These are phyloP conservation scores for Caenorhabditis briggsae DNA, from an alignment of 1,140 invertebrate genomes.

Conservation along the genomic window DNA sequence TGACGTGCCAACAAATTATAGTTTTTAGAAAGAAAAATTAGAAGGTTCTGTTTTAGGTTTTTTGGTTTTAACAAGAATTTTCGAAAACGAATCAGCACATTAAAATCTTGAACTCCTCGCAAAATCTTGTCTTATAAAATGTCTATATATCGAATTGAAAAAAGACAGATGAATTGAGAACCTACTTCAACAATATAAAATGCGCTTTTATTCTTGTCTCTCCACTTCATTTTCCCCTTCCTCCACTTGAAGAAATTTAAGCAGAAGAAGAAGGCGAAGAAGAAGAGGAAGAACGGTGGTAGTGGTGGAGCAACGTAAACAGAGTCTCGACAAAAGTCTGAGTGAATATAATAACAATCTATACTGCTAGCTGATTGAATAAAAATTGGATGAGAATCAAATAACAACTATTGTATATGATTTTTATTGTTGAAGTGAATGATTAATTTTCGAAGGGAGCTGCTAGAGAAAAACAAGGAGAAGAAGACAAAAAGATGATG, in stretches of 20 bases:
- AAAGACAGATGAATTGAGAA: background rate
- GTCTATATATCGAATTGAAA: background rate
- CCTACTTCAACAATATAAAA: background rate
- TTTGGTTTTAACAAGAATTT: too few relatives aligned
- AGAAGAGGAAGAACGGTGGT: too few relatives aligned
- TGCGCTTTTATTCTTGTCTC: background rate
- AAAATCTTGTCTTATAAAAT: background rate
- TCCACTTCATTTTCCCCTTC: conserved; percentile 10
- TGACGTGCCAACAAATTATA: too few relatives aligned
- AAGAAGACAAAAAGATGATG: background rate
- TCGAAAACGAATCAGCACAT: too few relatives aligned
- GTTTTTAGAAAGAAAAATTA: too few relatives aligned
- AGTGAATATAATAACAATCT: conserved; percentile 1
- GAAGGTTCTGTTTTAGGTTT: too few relatives aligned
- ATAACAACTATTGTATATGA: background rate
- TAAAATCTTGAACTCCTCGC: too few relatives aligned
- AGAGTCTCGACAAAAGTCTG: background rate
- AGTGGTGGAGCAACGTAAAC: background rate
- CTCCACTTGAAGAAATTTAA: background rate
- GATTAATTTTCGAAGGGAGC: too few relatives aligned
- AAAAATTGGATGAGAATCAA: background rate
- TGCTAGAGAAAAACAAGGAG: background rate
- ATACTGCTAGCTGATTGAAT: background rate
- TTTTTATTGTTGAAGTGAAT: too few relatives aligned
- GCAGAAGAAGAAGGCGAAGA: background rate